Percentiles rank a stretch among this genome's conserved stretches.
These are phyloP conservation scores for Drosophila simulans DNA, from an alignment of 1,140 invertebrate species.

Conservation along the genomic window DNA sequence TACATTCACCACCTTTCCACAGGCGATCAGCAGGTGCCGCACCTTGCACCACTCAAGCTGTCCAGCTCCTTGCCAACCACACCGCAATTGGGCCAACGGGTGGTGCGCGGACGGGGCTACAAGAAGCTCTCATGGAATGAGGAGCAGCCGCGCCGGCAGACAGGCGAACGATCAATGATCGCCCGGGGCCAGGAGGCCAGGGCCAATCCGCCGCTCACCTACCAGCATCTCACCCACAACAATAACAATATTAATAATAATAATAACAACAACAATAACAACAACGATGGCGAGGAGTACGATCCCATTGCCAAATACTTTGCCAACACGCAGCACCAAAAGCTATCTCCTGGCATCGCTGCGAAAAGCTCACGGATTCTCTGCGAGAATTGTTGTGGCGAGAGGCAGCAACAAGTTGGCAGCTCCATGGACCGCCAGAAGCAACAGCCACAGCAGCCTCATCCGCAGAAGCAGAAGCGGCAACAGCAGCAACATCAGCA, in stretches of 20 bases:
- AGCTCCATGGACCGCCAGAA: conserved; percentile 38
- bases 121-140: conserved; percentile 58
- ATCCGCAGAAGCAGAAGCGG: neutral
- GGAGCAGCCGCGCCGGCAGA: conserved; percentile 12
- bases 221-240: conserved; percentile 30
- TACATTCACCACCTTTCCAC: conserved; percentile 2
- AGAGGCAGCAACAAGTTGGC: conserved; percentile 64
- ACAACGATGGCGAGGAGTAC: conserved; percentile 41
- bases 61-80: conserved; percentile 62
- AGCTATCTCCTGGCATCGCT: conserved; percentile 40
- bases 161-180: conserved; percentile 25
- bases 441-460: conserved; percentile 1
- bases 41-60: conserved; percentile 31
- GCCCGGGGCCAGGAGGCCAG: conserved; percentile 40
- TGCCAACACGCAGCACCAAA: conserved; percentile 41
- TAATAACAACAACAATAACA: conserved; percentile 34
- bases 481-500: conserved; percentile 12
- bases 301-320: conserved; percentile 59
- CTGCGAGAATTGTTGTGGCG: conserved; percentile 78
- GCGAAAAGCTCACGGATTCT: conserved; percentile 72
- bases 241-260: conserved; percentile 27
- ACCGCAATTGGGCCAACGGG: conserved; percentile 59
- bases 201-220: conserved; percentile 30
- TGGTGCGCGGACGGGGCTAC: conserved; percentile 42
- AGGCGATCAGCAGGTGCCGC: conserved; percentile 14